phyloP scores from a whole-genome alignment of 1,140 invertebrate genomes.

The Adelges cooleyi region DNA sequence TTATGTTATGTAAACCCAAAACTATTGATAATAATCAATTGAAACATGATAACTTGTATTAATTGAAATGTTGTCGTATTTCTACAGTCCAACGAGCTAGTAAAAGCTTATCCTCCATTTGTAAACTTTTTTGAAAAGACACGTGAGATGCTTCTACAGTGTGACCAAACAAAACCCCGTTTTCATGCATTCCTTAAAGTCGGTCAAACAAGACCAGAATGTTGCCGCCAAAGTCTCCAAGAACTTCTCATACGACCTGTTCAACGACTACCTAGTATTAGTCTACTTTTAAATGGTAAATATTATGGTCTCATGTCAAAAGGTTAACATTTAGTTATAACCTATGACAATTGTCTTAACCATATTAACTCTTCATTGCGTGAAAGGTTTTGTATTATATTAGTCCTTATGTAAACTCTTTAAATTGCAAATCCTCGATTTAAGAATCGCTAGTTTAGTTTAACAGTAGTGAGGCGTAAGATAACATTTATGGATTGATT shows the following conservation, averaged over 20 bases:
- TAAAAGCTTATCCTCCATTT: constrained; percentile 92
- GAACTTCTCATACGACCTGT: constrained; percentile 93
- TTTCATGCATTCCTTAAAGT: constrained; percentile 98
- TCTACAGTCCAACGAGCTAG: constrained; percentile 51
- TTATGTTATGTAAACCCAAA: not conserved
- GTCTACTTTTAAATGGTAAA: constrained; percentile 85
- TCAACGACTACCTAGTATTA: constrained; percentile 89
- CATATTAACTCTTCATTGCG: too few relatives aligned
- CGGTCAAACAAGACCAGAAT: constrained; percentile 82
- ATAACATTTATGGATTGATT: too few relatives aligned
- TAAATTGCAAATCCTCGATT: too few relatives aligned
- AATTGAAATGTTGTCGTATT: too few relatives aligned
- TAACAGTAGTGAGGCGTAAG: too few relatives aligned
- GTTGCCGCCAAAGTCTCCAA: constrained; percentile 83
- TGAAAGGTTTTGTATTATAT: too few relatives aligned
- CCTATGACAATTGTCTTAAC: too few relatives aligned
- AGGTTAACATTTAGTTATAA: too few relatives aligned
- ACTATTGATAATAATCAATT: not conserved
- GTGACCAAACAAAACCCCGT: constrained; percentile 80
- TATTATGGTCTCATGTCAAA: constrained; percentile 62
- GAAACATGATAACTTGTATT: too few relatives aligned
- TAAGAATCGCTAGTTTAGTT: too few relatives aligned
- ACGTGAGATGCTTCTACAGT: constrained; percentile 80
- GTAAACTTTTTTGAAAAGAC: constrained; percentile 96
- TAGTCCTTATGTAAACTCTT: too few relatives aligned